Evolutionary conservation across 2,888 invertebrate genomes (phyloP), one percentile per base, ranked within the genome.

Genomic region (Sarcophaga variegata): DNA sequence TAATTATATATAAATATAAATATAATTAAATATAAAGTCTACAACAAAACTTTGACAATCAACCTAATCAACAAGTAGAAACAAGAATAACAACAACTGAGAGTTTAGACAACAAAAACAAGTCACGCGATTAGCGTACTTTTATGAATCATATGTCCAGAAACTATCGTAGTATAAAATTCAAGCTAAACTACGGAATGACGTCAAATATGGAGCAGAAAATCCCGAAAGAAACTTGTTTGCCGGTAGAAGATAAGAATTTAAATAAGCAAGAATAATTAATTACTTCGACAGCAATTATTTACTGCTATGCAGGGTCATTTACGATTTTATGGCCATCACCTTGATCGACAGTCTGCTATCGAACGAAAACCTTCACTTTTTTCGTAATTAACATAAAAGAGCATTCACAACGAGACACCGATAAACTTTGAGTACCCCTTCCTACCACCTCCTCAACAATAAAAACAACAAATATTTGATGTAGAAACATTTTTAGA

Each of bases 71-170:
- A 22, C 54, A 22, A 71, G 25, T 25, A n/a, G n/a, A 74, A 62
- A 54, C 17, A 20, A 70, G 17, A 62, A 47, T 49, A 49, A 37
- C 54, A 54, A 4, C 11, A 10, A 47, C 62, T 60, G 14, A 60
- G 62, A 62, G 71, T 3, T 22, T 25, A 2, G 45, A 63, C 17
- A 80, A 69, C 63, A 75, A 70, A 71, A 81, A 78, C 66, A 81
- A 74, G 82, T 85, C 82, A 82, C 85, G 82, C 82, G 85, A 77
- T 75, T 75, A 70, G 47, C 59, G 22, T 3, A 27, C 17, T 64
- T 11, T 49, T 60, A 71, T 86, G 82, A 82, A 45, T 86, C 82
- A 86, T 75, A 74, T 59, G 59, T 3, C 8, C 12, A 14, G 27
- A 62, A 27, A 11, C 25, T 49, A 49, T 45, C 22, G 3, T 54